Evolutionary conservation across 2,888 invertebrate species (phyloP).

Genomic region (Papilio gigon): DNA sequence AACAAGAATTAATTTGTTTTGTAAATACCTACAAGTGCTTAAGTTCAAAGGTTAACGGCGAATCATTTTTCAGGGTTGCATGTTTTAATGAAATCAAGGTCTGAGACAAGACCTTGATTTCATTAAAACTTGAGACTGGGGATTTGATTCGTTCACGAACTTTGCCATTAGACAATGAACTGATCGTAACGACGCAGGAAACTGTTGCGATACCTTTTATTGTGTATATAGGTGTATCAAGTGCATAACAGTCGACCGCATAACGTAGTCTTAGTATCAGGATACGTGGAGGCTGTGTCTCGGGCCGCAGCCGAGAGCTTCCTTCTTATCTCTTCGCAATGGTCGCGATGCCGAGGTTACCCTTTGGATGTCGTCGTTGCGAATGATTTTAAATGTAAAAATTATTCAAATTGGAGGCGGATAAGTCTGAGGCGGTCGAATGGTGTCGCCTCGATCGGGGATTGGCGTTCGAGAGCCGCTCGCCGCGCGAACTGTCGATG

Average conservation of each 20-base stretch:
- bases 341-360: constrained; percentile 80
- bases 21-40: too few species aligned
- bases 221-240: too few species aligned
- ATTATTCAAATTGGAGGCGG: constrained; percentile 78
- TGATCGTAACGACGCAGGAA: too few species aligned
- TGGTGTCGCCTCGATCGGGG: constrained; percentile 70
- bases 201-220: too few species aligned
- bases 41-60: too few species aligned
- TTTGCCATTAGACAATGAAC: too few species aligned
- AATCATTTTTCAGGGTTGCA: too few species aligned
- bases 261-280: not conserved
- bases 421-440: constrained; percentile 73
- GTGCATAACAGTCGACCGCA: too few species aligned
- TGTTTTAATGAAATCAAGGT: too few species aligned
- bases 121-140: too few species aligned
- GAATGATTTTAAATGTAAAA: constrained; percentile 83
- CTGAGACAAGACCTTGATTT: too few species aligned
- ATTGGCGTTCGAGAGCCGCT: constrained; percentile 52
- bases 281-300: constrained; percentile 39
- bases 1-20: not conserved
- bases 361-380: constrained; percentile 81
- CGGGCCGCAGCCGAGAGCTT: constrained; percentile 57
- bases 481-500: constrained; percentile 47
- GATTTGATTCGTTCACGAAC: too few species aligned
- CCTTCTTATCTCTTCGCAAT: constrained; percentile 78